A percentile compares a stretch with the other conserved stretches of the same genome.
Evolutionary conservation across 2,797 vertebrate species (phyloP).

Genomic region (Galagoides demidoff): DNA sequence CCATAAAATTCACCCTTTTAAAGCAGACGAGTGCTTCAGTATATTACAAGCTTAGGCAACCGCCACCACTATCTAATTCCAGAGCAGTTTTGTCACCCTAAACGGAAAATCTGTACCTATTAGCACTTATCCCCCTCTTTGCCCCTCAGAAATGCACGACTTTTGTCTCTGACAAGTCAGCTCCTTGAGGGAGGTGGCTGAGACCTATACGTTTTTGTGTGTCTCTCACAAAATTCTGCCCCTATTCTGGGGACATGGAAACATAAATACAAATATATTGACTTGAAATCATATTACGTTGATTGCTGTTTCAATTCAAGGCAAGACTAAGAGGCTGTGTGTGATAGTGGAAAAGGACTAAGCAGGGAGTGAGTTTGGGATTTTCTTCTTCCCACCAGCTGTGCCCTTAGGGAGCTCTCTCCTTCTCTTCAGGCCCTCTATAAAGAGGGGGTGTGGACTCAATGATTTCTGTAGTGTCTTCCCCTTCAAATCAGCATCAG

Average conservation of each 20-base stretch:
- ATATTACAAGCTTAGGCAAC: neutral
- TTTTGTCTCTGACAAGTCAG: neutral
- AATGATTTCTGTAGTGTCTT: neutral
- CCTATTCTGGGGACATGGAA: neutral
- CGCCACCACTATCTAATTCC: neutral
- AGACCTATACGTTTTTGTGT: neutral
- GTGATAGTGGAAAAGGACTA: neutral
- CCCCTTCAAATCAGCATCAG: neutral
- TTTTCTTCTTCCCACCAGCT: neutral
- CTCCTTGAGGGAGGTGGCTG: neutral
- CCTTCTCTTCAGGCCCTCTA: neutral
- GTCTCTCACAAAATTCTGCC: neutral
- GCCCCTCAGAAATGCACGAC: neutral
- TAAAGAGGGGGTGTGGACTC: neutral
- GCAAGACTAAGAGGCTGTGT: neutral
- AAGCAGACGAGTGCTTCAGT: neutral
- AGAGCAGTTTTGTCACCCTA: neutral
- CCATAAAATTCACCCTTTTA: neutral
- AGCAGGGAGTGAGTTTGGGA: neutral
- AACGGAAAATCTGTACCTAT: neutral
- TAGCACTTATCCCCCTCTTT: neutral
- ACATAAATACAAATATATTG: neutral
- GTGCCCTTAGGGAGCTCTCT: neutral
- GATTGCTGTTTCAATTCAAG: no score
- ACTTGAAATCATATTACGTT: neutral